A percentile compares a stretch with the other conserved stretches of the same genome.
phyloP scores from a whole-genome alignment of 2,888 invertebrate genomes.

The Amphimallon solstitiale region DNA sequence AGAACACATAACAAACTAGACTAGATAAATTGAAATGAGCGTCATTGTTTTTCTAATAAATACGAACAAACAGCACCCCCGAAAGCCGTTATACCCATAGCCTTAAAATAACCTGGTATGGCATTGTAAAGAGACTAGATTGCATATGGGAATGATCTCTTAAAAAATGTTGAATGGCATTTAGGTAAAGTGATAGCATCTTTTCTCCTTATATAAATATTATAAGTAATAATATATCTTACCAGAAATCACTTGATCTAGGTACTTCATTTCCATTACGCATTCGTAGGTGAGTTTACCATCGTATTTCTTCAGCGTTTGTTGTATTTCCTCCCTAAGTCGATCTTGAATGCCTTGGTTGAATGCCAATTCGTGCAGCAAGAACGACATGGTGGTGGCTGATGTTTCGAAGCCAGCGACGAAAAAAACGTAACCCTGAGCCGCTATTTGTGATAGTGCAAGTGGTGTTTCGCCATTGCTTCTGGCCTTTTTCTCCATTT shows the following conservation, averaged over 20 bases:
- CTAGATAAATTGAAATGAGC: too few species aligned
- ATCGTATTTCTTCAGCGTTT: constrained; percentile 51
- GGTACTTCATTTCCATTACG: constrained; percentile 62
- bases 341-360: constrained; percentile 61
- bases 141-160: too few species aligned
- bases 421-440: constrained; percentile 61
- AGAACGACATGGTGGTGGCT: constrained; percentile 58
- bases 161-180: too few species aligned
- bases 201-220: too few species aligned
- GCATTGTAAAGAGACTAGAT: too few species aligned
- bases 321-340: constrained; percentile 59
- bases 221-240: too few species aligned
- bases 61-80: too few species aligned
- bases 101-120: too few species aligned
- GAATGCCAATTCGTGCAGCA: constrained; percentile 59
- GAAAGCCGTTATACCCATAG: too few species aligned
- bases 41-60: too few species aligned
- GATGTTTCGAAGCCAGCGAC: constrained; percentile 64
- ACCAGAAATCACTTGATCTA: constrained; percentile 62
- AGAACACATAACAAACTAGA: too few species aligned
- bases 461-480: not conserved
- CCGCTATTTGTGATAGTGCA: constrained; percentile 45
- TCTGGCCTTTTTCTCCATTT: constrained; percentile 44
- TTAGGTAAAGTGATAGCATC: too few species aligned
- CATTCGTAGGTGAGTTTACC: constrained; percentile 61